Conservation (phyloP, 2,113 vertebrate genomes). For the Cynopterus brachyotis region DNA sequence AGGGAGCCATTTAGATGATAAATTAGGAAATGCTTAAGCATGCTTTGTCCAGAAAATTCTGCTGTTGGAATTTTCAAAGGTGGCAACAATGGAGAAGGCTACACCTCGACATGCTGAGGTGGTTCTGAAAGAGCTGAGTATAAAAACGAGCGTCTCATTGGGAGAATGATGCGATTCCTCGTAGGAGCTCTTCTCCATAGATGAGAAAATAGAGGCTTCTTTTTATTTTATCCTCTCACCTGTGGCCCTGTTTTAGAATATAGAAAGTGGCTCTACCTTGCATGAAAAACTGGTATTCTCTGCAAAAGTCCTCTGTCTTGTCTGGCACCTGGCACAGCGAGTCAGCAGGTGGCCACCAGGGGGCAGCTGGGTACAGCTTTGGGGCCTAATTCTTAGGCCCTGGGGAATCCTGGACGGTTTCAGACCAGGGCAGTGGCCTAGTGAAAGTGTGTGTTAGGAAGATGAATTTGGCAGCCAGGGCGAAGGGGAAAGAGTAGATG, state of each 20-base stretch:
- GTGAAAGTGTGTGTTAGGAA: neutral
- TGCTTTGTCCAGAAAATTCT: slow-evolving; percentile 18
- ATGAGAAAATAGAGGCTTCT: neutral
- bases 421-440: neutral
- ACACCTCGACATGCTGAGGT: neutral
- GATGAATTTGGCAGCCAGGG: neutral
- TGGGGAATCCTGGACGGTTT: slow-evolving; percentile 40
- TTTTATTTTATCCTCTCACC: neutral
- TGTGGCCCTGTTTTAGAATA: neutral
- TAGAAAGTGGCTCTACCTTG: neutral
- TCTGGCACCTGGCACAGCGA: neutral
- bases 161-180: neutral
- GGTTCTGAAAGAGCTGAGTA: neutral
- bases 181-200: neutral
- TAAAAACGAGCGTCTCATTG: neutral
- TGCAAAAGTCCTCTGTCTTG: neutral
- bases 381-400: neutral
- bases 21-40: neutral
- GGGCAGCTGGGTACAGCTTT: slow-evolving; percentile 58
- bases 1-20: neutral
- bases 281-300: neutral
- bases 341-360: slow-evolving; percentile 53
- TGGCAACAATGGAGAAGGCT: neutral
- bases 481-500: neutral
- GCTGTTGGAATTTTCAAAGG: neutral